A percentile compares a stretch with the other conserved stretches of the same genome.
Conservation (phyloP, 2,113 vertebrate species). For the Paedocypris sp. region DNA sequence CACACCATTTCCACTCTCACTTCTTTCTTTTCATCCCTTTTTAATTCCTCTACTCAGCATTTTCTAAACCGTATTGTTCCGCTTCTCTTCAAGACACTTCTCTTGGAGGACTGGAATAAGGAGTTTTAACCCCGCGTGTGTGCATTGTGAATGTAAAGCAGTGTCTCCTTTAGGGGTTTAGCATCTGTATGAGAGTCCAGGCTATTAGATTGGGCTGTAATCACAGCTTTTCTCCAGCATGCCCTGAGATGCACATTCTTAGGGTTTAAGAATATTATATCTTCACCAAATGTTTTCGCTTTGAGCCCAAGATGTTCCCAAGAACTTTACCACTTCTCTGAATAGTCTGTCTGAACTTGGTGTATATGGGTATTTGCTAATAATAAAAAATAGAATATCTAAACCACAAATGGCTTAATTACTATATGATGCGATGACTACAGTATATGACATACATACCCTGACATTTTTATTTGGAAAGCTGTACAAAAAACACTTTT, state of each 20-base stretch:
- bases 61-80: constrained; percentile 33
- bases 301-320: too few species aligned
- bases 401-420: too few species aligned
- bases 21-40: constrained; percentile 32
- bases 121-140: constrained; percentile 14
- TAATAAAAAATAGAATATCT: too few species aligned
- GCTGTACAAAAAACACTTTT: too few species aligned
- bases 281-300: too few species aligned
- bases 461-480: too few species aligned
- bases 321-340: too few species aligned
- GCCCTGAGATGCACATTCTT: constrained; percentile 8
- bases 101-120: constrained; percentile 16
- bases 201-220: constrained; percentile 18
- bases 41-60: constrained; percentile 39
- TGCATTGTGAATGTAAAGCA: constrained; percentile 35
- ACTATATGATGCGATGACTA: too few species aligned
- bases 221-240: constrained; percentile 16
- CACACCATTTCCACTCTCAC: constrained; percentile 28
- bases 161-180: constrained; percentile 20
- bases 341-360: too few species aligned
- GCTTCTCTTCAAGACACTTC: constrained; percentile 18
- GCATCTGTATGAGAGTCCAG: constrained; percentile 22
- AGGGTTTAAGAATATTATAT: too few species aligned
- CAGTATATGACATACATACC: too few species aligned
- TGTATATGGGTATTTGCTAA: too few species aligned